Evolutionary conservation across 2,888 invertebrate species (phyloP).

Genomic region (Phoenoteleia sp.): DNA sequence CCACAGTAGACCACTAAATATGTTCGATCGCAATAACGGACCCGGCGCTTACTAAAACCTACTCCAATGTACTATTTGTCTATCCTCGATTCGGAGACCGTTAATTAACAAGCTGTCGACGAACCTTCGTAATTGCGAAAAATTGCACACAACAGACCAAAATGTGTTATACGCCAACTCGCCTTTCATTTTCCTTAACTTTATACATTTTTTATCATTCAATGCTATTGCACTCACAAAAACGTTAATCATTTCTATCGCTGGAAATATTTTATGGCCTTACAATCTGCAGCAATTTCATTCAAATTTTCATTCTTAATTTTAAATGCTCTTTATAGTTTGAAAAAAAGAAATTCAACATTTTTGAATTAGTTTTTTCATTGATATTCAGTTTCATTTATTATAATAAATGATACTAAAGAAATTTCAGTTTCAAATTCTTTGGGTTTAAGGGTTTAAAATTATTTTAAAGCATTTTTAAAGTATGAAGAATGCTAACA

Average conservation of each 20-base stretch:
- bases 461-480: too few relatives aligned
- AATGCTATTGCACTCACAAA: neutral
- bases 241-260: constrained; percentile 28
- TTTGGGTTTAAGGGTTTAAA: too few relatives aligned
- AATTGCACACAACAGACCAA: constrained; percentile 46
- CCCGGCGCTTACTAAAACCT: constrained; percentile 58
- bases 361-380: neutral
- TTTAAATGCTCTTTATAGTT: too few relatives aligned
- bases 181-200: constrained; percentile 37
- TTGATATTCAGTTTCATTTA: too few relatives aligned
- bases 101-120: constrained; percentile 77
- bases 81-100: constrained; percentile 73
- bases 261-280: too few relatives aligned
- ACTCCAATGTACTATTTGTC: constrained; percentile 70
- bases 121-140: constrained; percentile 57
- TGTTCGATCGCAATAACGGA: constrained; percentile 73
- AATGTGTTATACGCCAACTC: constrained; percentile 8
- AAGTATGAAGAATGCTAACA: too few relatives aligned
- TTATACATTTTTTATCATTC: constrained; percentile 8
- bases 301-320: too few relatives aligned
- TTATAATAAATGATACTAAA: too few relatives aligned
- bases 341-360: too few relatives aligned
- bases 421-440: too few relatives aligned
- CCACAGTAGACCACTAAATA: constrained; percentile 69
- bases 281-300: constrained; percentile 10